These are phyloP conservation scores for Ectemnius cavifrons DNA, from an alignment of 2,888 invertebrate species.

Conservation along the genomic window DNA sequence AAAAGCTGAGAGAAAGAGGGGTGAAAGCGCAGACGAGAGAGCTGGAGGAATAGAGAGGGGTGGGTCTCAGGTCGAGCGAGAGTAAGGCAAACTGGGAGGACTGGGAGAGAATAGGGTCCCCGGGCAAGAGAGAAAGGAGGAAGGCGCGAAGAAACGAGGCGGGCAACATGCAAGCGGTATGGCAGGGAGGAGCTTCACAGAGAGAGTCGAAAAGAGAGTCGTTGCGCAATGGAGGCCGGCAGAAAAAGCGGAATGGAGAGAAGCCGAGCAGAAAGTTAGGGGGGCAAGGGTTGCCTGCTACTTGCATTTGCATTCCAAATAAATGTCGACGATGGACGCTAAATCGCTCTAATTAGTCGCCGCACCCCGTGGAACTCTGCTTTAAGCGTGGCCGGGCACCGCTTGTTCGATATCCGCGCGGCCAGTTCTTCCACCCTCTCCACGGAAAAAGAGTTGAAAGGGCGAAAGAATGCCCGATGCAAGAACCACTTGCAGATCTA, in stretches of 20 bases:
- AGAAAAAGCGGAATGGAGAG: conserved; percentile 21
- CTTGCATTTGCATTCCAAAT: conserved; percentile 63
- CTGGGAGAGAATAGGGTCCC: neutral
- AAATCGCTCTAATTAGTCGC: conserved; percentile 65
- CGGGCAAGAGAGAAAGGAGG: neutral
- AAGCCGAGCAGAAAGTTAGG: conserved; percentile 17
- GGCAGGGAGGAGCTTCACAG: neutral
- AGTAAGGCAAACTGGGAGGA: neutral
- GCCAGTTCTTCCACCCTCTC: conserved; percentile 21
- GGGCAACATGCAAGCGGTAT: neutral
- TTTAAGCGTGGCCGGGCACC: conserved; percentile 44
- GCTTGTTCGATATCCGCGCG: conserved; percentile 52
- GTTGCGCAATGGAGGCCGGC: neutral
- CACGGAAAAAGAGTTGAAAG: conserved; percentile 41
- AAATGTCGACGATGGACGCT: conserved; percentile 58
- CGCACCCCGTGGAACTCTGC: conserved; percentile 56
- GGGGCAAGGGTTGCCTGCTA: conserved; percentile 37
- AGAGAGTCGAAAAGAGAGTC: conserved; percentile 8
- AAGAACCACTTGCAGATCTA: conserved; percentile 15
- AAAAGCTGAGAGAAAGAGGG: neutral
- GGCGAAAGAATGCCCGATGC: conserved; percentile 38
- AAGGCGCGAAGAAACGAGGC: neutral
- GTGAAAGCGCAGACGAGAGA: neutral
- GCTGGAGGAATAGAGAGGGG: neutral
- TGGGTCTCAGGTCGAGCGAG: neutral